phyloP scores from a whole-genome alignment of 2,797 vertebrate genomes.

The Hyperoplus immaculatus region DNA sequence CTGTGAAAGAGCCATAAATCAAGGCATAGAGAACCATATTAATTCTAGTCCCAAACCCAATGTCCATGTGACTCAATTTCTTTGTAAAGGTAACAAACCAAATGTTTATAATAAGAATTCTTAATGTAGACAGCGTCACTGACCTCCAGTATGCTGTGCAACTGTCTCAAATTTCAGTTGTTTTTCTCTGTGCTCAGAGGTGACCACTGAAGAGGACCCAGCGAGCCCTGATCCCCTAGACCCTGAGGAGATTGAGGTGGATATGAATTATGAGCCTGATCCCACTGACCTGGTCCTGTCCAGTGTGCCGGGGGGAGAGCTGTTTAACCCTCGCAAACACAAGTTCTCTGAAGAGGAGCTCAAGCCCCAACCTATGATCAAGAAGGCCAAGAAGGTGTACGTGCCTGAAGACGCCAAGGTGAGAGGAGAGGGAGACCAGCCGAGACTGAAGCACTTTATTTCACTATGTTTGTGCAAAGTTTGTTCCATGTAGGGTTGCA shows the following conservation, averaged over 20 bases:
- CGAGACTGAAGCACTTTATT: background rate
- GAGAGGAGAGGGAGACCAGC: conserved; percentile 14
- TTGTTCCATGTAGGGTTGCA: background rate
- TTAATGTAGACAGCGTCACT: no score
- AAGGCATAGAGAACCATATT: background rate
- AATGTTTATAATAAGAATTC: no score
- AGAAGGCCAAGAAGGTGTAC: conserved; percentile 98
- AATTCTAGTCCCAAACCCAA: background rate
- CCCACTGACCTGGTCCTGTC: conserved; percentile 96
- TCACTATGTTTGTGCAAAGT: background rate
- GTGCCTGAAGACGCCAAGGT: conserved; percentile 97
- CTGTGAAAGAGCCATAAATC: background rate
- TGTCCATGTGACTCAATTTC: no score
- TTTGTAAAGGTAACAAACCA: no score
- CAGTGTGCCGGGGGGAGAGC: conserved; percentile 94
- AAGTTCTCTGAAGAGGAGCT: conserved; percentile 96
- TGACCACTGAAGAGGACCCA: conserved; percentile 82
- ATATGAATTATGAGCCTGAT: conserved; percentile 95
- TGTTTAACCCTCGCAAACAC: conserved; percentile 97
- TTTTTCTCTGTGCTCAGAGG: conserved; percentile 78
- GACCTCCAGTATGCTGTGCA: background rate
- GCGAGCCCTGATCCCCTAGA: conserved; percentile 87
- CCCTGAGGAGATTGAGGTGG: conserved; percentile 91
- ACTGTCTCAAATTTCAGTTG: background rate
- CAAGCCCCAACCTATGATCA: conserved; percentile 98